Evolutionary conservation across 2,113 vertebrate genomes (phyloP).

Genomic region (Danionella cerebrum): DNA sequence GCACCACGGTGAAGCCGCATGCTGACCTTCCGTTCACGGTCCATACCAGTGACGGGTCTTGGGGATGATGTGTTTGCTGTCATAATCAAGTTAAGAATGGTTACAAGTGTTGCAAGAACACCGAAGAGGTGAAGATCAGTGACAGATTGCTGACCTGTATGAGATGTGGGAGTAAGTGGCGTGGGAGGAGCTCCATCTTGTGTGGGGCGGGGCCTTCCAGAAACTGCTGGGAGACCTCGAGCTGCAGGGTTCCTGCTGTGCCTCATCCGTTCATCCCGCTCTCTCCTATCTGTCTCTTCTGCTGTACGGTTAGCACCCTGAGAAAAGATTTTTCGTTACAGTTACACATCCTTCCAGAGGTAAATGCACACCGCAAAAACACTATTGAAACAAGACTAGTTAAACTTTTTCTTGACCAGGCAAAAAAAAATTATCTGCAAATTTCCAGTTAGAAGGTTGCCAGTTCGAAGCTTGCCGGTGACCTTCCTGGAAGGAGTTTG

Average conservation of each 20-base stretch:
- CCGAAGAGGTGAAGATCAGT: neutral
- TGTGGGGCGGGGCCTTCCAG: conserved; percentile 75
- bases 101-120: neutral
- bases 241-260: conserved; percentile 78
- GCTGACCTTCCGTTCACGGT: conserved; percentile 91
- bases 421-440: no score
- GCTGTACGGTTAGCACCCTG: conserved; percentile 86
- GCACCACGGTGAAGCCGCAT: conserved; percentile 90
- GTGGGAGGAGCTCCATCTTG: conserved; percentile 79
- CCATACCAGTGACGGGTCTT: conserved; percentile 78
- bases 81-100: neutral
- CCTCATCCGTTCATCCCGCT: conserved; percentile 82
- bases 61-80: conserved; percentile 83
- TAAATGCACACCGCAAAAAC: no score
- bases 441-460: no score
- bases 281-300: conserved; percentile 84
- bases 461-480: no score
- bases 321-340: no score
- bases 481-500: no score
- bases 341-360: no score
- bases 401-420: no score
- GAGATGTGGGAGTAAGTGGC: conserved; percentile 86
- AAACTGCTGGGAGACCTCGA: conserved; percentile 80
- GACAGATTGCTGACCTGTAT: conserved; percentile 69
- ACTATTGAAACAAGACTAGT: no score